Percentiles rank a stretch among this genome's conserved stretches.
phyloP scores from a whole-genome alignment of 2,113 vertebrate species.

The Semicossyphus pulcher region DNA sequence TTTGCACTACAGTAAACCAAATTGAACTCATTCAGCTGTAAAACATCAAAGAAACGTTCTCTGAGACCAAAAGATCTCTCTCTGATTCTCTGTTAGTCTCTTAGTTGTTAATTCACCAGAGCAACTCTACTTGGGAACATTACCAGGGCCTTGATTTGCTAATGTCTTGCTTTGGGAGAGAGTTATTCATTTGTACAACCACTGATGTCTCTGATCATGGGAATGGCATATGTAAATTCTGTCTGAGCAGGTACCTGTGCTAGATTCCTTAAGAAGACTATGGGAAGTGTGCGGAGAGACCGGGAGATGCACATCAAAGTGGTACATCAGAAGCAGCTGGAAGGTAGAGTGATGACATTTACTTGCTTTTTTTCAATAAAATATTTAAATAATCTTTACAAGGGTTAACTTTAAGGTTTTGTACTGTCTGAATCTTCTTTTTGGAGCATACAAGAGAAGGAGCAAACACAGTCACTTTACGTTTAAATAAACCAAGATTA shows the following conservation, averaged over 20 bases:
- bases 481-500: not conserved
- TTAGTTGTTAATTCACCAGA: constrained; percentile 19
- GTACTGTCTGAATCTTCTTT: constrained; percentile 7
- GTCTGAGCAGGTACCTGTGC: constrained; percentile 33
- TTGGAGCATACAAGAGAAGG: not conserved
- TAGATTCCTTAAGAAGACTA: constrained; percentile 40
- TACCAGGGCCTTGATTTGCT: constrained; percentile 51
- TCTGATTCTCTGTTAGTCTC: constrained; percentile 24
- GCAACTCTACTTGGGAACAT: constrained; percentile 39
- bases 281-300: constrained; percentile 49
- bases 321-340: constrained; percentile 52
- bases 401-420: constrained; percentile 34
- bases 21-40: constrained; percentile 32
- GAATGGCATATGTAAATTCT: constrained; percentile 59
- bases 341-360: constrained; percentile 49
- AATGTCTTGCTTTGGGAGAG: constrained; percentile 62
- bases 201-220: constrained; percentile 61
- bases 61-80: constrained; percentile 23
- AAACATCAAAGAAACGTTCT: constrained; percentile 49
- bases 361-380: constrained; percentile 47
- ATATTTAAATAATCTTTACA: constrained; percentile 49
- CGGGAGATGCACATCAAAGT: constrained; percentile 63
- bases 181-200: constrained; percentile 52
- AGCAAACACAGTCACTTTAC: not conserved
- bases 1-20: constrained; percentile 21